These are phyloP conservation scores for Clarias batrachus DNA, from an alignment of 2,113 vertebrate species.

Conservation along the genomic window DNA sequence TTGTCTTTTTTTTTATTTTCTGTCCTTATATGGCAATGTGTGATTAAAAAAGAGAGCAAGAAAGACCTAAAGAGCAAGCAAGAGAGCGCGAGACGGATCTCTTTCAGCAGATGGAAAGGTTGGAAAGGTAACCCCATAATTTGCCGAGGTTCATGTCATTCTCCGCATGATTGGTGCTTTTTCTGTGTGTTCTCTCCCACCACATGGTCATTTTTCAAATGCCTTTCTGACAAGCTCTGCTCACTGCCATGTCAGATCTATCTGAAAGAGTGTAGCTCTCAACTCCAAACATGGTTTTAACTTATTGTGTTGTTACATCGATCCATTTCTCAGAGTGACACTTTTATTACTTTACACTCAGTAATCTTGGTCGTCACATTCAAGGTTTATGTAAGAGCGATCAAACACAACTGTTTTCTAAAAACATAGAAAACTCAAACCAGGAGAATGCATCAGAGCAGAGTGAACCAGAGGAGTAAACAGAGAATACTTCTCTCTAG, in stretches of 20 bases:
- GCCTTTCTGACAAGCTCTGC: constrained; percentile 35
- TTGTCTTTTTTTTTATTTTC: background rate
- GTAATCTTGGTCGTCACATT: constrained; percentile 10
- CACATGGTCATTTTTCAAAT: constrained; percentile 41
- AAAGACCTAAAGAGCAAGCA: background rate
- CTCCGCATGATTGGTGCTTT: constrained; percentile 35
- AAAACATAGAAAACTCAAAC: background rate
- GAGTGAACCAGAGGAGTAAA: too few species aligned
- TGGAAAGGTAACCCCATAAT: constrained; percentile 35
- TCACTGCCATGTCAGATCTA: constrained; percentile 27
- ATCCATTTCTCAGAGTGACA: constrained; percentile 46
- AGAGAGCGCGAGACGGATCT: background rate
- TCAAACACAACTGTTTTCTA: background rate
- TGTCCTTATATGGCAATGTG: constrained; percentile 7
- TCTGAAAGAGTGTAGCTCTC: constrained; percentile 22
- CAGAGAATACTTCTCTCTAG: too few species aligned
- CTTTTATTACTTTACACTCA: constrained; percentile 40
- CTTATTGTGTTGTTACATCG: constrained; percentile 42
- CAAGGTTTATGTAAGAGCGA: constrained; percentile 7
- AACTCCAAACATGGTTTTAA: constrained; percentile 33
- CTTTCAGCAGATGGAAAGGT: constrained; percentile 41
- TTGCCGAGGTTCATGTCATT: constrained; percentile 31
- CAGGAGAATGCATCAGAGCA: background rate
- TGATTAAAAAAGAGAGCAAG: constrained; percentile 18
- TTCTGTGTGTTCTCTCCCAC: constrained; percentile 28